Evolutionary conservation across 2,113 vertebrate species (phyloP).

Genomic region (Myiopsitta monachus): DNA sequence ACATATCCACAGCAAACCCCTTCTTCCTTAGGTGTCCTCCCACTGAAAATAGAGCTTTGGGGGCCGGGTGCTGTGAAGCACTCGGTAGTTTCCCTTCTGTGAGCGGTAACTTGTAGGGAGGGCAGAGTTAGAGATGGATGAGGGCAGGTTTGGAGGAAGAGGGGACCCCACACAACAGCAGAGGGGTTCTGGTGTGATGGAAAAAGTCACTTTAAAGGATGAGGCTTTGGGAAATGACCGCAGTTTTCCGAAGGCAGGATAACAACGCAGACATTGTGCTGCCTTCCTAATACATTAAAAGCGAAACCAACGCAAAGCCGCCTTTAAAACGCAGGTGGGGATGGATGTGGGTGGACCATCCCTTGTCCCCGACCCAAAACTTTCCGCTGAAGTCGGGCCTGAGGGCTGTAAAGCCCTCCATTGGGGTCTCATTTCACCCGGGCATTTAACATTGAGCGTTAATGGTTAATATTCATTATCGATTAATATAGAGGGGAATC

Average conservation of each 20-base stretch:
- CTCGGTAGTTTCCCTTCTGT: neutral
- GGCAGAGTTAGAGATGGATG: neutral
- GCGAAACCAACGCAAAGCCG: neutral
- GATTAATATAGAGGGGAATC: neutral
- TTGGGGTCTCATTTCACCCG: neutral
- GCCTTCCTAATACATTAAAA: neutral
- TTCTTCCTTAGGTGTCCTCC: neutral
- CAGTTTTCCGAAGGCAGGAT: neutral
- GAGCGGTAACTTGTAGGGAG: neutral
- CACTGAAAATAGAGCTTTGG: neutral
- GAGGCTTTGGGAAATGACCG: neutral
- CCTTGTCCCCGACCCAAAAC: neutral
- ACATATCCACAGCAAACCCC: accelerated
- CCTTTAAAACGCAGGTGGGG: neutral
- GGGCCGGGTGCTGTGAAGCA: neutral
- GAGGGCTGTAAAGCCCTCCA: neutral
- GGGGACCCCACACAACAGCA: neutral
- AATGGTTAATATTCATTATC: neutral
- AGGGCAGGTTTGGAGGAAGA: neutral
- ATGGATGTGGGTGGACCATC: accelerated
- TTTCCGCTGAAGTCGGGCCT: neutral
- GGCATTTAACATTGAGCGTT: neutral
- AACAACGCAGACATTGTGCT: neutral
- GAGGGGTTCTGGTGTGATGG: neutral
- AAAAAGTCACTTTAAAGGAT: neutral